These are phyloP conservation scores for Vandiemenella viatica DNA, from an alignment of 2,888 invertebrate species.

Conservation along the genomic window DNA sequence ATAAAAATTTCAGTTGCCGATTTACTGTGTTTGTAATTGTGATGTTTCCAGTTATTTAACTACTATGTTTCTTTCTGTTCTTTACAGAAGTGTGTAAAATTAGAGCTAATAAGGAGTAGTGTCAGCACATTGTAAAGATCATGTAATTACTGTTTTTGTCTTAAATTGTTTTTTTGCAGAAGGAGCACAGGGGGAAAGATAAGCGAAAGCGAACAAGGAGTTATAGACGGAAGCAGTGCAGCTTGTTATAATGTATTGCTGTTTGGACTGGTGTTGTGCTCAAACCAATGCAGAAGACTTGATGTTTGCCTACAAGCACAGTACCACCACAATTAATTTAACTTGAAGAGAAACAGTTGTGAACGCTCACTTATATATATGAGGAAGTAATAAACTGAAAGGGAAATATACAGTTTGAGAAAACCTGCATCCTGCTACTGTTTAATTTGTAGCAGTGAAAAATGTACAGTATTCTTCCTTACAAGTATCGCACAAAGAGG, in stretches of 20 bases:
- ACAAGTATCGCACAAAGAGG: constrained; percentile 1
- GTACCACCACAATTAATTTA: neutral
- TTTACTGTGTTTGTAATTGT: no score
- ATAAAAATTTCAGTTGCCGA: no score
- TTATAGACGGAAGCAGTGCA: constrained; percentile 12
- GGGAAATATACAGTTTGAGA: neutral
- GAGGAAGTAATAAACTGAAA: neutral
- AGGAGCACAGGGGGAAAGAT: constrained; percentile 61
- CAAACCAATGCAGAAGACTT: no score
- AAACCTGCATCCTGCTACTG: no score
- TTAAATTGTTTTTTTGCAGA: constrained; percentile 24
- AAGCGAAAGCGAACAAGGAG: constrained; percentile 33
- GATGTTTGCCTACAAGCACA: no score
- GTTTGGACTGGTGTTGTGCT: no score
- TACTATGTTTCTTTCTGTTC: no score
- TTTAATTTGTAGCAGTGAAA: neutral
- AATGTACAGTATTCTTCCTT: neutral
- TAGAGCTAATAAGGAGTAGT: no score
- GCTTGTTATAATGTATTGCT: constrained; percentile 16
- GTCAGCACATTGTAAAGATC: no score
- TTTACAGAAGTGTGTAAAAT: no score
- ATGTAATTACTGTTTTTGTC: no score
- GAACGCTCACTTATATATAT: neutral
- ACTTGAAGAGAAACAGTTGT: neutral
- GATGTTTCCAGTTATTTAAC: no score